Evolutionary conservation across 2,888 invertebrate genomes (phyloP).

Genomic region (Drosophila dives): DNA sequence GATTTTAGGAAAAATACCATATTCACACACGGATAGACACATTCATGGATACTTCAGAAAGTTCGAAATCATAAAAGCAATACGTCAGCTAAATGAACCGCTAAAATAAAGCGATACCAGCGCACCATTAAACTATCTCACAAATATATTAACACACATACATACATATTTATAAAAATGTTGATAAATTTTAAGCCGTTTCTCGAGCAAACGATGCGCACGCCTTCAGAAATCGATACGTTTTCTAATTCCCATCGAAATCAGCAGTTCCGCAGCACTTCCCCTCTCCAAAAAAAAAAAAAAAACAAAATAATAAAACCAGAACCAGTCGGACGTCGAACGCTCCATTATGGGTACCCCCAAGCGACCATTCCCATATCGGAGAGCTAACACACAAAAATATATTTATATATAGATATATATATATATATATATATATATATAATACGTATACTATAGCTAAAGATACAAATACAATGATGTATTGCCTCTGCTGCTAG

Average conservation of each 20-base stretch:
- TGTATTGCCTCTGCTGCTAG: conserved; percentile 31
- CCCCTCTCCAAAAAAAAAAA: neutral
- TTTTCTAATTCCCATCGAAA: conserved; percentile 61
- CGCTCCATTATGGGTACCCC: conserved; percentile 67
- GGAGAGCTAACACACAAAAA: conserved; percentile 33
- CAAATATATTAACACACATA: conserved; percentile 9
- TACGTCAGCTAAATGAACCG: conserved; percentile 39
- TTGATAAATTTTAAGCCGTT: conserved; percentile 60
- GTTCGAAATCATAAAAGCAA: conserved; percentile 51
- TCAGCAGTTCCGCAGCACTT: conserved; percentile 17
- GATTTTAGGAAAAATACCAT: conserved; percentile 43
- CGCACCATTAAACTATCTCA: conserved; percentile 25
- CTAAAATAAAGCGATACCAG: conserved; percentile 40
- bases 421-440: conserved; percentile 3
- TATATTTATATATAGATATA: no score
- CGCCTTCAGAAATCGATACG: conserved; percentile 74
- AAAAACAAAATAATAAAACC: conserved; percentile 39
- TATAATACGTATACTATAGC: conserved; percentile 18
- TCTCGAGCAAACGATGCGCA: conserved; percentile 61
- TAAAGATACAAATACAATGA: conserved; percentile 42
- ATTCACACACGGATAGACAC: conserved; percentile 19
- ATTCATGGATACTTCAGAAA: conserved; percentile 55
- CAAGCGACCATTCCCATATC: conserved; percentile 64
- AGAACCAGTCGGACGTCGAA: conserved; percentile 63
- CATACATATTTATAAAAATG: conserved; percentile 26